Evolutionary conservation across 2,888 invertebrate genomes (phyloP), one percentile per base, ranked within the genome.

Genomic region (Andricus curvator): DNA sequence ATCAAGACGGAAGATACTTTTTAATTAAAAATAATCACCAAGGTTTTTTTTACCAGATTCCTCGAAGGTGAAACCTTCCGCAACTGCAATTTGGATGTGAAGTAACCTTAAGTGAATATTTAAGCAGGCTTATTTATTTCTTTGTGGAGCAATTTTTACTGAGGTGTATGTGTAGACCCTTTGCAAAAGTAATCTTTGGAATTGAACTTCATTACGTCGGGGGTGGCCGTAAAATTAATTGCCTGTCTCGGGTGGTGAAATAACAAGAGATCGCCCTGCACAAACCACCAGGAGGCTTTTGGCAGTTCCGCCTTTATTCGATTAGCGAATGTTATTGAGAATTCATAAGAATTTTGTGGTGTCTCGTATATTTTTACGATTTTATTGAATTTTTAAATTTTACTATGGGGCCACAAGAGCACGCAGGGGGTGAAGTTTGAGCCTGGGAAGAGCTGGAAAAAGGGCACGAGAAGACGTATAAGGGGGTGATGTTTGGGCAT

Each of bases 151-250:
- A 74, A 33, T 74, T 74, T 74, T 56, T 56, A 13, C 4, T 6
- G 4, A n/a, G 29, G 70, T 37, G 17, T 68, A 25, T 56, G 51
- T 56, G 56, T 2, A 22, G 51, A n/a, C 74, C 37, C 56, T 56
- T 74, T 56, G 51, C 56, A 56, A 74, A 74, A 74, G 15, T 56
- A 56, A 56, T 56, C 15, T 56, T 33, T 25, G 20, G 56, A 74
- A 74, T 74, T 74, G 37, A 74, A 74, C 29, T 56, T 74, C 56
- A 74, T 74, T 74, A 56, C 74, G 37, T 74, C 74, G 17, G 74
- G 56, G 74, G 74, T 74, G 74, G 56, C 33, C 33, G 51, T 56
- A 33, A 74, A 74, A 74, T 74, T 56, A 56, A 74, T 74, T 74
- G 74, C n/a, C 51, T 37, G 56, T 56, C 56, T 74, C 33, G 33